Evolutionary conservation across 2,888 invertebrate genomes (phyloP).

Genomic region (Lottia scabra): DNA sequence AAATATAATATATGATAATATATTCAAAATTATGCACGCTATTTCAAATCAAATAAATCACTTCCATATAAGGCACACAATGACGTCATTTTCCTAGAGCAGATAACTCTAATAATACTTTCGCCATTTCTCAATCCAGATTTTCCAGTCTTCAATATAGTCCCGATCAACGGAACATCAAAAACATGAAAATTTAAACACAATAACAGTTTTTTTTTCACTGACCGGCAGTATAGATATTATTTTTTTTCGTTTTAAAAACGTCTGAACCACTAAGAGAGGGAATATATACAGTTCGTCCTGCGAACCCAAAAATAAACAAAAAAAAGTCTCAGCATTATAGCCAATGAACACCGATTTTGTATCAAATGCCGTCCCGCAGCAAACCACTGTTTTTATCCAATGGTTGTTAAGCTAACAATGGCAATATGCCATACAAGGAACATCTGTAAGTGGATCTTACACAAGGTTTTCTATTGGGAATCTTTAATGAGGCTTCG

Average conservation of each 20-base stretch:
- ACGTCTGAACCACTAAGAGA: not conserved
- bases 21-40: no score
- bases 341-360: not conserved
- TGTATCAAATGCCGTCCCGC: not conserved
- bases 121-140: not conserved
- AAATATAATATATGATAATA: no score
- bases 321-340: not conserved
- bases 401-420: conserved; percentile 9
- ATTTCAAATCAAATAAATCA: not conserved
- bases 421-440: conserved; percentile 65
- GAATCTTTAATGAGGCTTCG: conserved; percentile 45
- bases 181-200: not conserved
- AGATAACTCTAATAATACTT: conserved; percentile 1
- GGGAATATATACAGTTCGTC: not conserved
- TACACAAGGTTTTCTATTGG: conserved; percentile 56
- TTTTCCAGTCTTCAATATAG: not conserved
- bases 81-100: not conserved
- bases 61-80: conserved; percentile 3
- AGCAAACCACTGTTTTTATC: not conserved
- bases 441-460: conserved; percentile 47
- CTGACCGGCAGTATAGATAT: not conserved
- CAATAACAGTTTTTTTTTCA: not conserved
- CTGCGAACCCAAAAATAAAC: not conserved
- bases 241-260: not conserved
- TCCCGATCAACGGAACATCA: conserved; percentile 31